These are phyloP conservation scores for Acrobasis repandana DNA, from an alignment of 2,888 invertebrate species.

Conservation along the genomic window DNA sequence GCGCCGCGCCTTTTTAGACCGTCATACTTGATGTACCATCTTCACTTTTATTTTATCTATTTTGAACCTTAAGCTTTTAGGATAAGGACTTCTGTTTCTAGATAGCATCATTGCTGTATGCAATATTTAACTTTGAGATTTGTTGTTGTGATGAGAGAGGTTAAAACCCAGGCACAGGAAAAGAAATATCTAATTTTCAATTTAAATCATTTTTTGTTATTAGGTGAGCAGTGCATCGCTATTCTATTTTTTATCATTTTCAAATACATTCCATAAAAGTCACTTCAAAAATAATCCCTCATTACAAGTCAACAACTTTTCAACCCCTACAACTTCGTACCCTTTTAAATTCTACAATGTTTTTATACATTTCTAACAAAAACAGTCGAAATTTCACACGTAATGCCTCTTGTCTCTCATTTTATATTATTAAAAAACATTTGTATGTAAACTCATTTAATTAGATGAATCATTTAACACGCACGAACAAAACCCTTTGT, in stretches of 20 bases:
- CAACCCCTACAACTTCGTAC: neutral
- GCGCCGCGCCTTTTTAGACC: conserved; percentile 48
- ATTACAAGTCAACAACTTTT: neutral
- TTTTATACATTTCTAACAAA: neutral
- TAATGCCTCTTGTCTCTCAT: neutral
- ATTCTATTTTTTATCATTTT: neutral
- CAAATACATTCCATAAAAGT: neutral
- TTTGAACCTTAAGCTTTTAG: conserved; percentile 20
- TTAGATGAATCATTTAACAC: conserved; percentile 6
- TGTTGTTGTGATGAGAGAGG: no score
- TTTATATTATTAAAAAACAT: neutral
- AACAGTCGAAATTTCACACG: neutral
- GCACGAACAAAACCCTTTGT: conserved; percentile 13
- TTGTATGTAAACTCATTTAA: conserved; percentile 1
- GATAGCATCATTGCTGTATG: neutral
- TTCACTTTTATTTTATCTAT: conserved; percentile 17
- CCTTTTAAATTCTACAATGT: neutral
- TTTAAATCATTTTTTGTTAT: neutral
- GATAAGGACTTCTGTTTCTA: neutral
- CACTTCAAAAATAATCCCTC: conserved; percentile 1
- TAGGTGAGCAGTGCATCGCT: neutral
- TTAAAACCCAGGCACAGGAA: no score
- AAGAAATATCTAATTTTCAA: neutral
- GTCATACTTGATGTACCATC: conserved; percentile 38
- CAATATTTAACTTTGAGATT: no score